phyloP scores from a whole-genome alignment of 2,797 vertebrate genomes.

The Myripristis murdjan region DNA sequence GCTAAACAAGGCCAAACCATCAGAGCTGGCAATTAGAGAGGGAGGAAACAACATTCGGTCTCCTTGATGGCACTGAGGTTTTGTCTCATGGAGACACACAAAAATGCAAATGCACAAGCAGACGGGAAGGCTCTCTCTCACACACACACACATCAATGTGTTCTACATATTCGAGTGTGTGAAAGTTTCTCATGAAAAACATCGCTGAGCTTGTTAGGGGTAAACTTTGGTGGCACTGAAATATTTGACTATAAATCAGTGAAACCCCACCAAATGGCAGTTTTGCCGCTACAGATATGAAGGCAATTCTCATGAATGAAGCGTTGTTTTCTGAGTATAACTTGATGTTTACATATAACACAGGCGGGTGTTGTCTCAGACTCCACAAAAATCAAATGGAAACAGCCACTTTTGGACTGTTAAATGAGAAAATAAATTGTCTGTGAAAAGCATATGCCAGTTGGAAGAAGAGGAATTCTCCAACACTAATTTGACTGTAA shows the following conservation, averaged over 20 bases:
- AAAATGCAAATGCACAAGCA: constrained; percentile 61
- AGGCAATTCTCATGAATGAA: no score
- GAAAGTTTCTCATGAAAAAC: no score
- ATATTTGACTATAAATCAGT: constrained; percentile 30
- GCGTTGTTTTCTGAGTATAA: no score
- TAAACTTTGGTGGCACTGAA: not conserved
- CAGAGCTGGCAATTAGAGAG: constrained; percentile 76
- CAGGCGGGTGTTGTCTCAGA: no score
- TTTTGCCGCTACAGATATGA: constrained; percentile 5
- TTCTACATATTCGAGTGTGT: no score
- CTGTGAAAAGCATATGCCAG: not conserved
- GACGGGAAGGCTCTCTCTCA: constrained; percentile 18
- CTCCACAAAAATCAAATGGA: no score
- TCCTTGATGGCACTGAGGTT: constrained; percentile 81
- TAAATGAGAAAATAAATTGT: not conserved
- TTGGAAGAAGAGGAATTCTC: no score
- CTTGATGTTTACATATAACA: no score
- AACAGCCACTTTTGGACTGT: not conserved
- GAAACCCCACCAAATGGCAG: constrained; percentile 17
- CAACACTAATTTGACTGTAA: constrained; percentile 26
- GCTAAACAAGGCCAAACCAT: constrained; percentile 79
- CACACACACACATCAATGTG: not conserved
- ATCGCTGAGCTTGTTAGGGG: no score
- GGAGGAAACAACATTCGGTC: constrained; percentile 79
- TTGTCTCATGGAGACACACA: constrained; percentile 63